Conservation (phyloP, 2,797 vertebrate genomes). For the Natrix natrix region DNA sequence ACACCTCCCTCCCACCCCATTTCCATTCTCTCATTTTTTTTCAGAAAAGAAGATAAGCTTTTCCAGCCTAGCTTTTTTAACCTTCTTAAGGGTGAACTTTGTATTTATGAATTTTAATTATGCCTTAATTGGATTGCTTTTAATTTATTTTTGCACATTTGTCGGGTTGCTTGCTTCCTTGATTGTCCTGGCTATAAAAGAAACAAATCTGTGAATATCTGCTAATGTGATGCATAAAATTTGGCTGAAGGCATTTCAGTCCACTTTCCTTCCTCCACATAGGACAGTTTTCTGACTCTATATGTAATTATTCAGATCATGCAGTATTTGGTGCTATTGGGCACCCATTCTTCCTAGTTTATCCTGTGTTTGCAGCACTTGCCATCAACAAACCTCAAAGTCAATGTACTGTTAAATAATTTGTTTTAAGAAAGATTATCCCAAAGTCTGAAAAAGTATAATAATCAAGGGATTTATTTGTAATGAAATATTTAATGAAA, state of each 20-base stretch:
- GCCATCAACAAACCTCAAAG: conserved; percentile 62
- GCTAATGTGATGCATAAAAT: background rate
- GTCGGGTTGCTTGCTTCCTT: background rate
- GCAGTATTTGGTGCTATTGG: background rate
- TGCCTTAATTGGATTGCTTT: background rate
- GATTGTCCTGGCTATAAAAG: background rate
- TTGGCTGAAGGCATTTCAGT: background rate
- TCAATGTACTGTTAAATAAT: conserved; percentile 69
- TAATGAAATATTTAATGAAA: conserved; percentile 72
- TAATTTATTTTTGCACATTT: background rate
- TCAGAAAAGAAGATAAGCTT: background rate
- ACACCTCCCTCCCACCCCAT: background rate
- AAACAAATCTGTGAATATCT: background rate
- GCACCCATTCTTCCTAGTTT: background rate
- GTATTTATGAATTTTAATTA: background rate
- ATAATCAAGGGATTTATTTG: conserved; percentile 73
- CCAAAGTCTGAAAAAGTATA: conserved; percentile 72
- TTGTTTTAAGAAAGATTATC: conserved; percentile 74
- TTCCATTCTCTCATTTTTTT: background rate
- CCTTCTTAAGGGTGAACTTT: background rate
- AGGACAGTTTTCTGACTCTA: background rate
- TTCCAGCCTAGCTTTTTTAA: background rate
- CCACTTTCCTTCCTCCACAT: background rate
- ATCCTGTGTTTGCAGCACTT: conserved; percentile 57
- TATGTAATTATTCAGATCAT: background rate